These are phyloP conservation scores for Malacoctenus gilli DNA, from an alignment of 2,797 vertebrate genomes.

Conservation along the genomic window DNA sequence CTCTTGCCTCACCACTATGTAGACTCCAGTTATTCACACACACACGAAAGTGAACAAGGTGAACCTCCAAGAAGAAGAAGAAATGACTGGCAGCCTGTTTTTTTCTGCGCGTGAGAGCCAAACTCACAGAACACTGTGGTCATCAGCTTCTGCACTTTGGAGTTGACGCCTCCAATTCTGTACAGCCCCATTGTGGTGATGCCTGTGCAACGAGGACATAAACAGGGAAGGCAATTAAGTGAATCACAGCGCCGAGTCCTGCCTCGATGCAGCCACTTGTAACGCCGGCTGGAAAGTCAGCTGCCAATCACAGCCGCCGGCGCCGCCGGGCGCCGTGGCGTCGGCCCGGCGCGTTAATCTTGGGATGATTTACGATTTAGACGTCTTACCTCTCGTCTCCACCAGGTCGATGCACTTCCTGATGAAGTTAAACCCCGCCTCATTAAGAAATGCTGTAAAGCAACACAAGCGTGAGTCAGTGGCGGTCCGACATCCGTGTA, in stretches of 20 bases:
- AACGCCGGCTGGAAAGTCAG: too few species aligned
- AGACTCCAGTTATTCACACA: too few species aligned
- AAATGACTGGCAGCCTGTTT: too few species aligned
- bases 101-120: not conserved
- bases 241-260: slow-evolving; percentile 8
- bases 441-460: slow-evolving; percentile 92
- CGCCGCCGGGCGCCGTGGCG: too few species aligned
- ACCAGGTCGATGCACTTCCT: slow-evolving; percentile 95
- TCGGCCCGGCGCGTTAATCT: too few species aligned
- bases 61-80: too few species aligned
- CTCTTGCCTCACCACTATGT: slow-evolving; percentile 53
- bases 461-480: slow-evolving; percentile 58
- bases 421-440: slow-evolving; percentile 97
- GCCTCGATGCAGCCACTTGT: too few species aligned
- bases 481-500: slow-evolving; percentile 30
- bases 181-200: slow-evolving; percentile 95
- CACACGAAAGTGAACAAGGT: too few species aligned
- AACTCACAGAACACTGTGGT: slow-evolving; percentile 93
- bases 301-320: too few species aligned
- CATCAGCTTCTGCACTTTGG: slow-evolving; percentile 98
- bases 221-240: too few species aligned
- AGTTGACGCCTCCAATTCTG: slow-evolving; percentile 97
- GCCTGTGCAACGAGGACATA: slow-evolving; percentile 78
- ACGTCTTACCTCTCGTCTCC: slow-evolving; percentile 85
- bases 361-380: slow-evolving; percentile 38